phyloP scores from a whole-genome alignment of 2,113 vertebrate species.

The Polypterus bichir region DNA sequence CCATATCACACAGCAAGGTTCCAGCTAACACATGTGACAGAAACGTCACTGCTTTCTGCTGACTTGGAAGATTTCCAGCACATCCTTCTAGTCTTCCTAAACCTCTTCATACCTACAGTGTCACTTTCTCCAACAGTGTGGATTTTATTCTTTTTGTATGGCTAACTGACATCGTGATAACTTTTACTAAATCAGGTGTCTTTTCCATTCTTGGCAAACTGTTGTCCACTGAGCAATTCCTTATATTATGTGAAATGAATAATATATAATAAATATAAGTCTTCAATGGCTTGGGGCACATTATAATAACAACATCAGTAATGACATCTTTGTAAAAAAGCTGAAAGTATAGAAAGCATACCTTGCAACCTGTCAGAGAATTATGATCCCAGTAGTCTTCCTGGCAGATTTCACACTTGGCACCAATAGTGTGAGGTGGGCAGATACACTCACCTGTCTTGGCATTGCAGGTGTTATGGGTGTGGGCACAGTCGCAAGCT shows the following conservation, averaged over 20 bases:
- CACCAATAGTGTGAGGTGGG: slow-evolving; percentile 64
- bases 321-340: background rate
- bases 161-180: too few relatives aligned
- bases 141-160: too few relatives aligned
- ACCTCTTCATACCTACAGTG: too few relatives aligned
- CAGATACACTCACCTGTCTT: slow-evolving; percentile 70
- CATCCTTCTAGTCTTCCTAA: too few relatives aligned
- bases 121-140: too few relatives aligned
- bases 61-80: too few relatives aligned
- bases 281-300: background rate
- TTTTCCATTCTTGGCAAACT: too few relatives aligned
- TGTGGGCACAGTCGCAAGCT: slow-evolving; percentile 81
- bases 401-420: slow-evolving; percentile 63
- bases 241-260: background rate
- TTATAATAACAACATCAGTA: background rate
- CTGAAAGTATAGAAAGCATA: slow-evolving; percentile 22
- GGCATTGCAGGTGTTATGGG: slow-evolving; percentile 65
- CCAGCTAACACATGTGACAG: too few relatives aligned
- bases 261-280: background rate
- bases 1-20: too few relatives aligned
- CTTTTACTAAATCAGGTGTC: too few relatives aligned
- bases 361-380: slow-evolving; percentile 66
- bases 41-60: too few relatives aligned
- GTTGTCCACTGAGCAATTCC: too few relatives aligned
- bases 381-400: slow-evolving; percentile 65